These are phyloP conservation scores for Torymus aiolomorphi DNA, from an alignment of 2,888 invertebrate genomes.

Conservation along the genomic window DNA sequence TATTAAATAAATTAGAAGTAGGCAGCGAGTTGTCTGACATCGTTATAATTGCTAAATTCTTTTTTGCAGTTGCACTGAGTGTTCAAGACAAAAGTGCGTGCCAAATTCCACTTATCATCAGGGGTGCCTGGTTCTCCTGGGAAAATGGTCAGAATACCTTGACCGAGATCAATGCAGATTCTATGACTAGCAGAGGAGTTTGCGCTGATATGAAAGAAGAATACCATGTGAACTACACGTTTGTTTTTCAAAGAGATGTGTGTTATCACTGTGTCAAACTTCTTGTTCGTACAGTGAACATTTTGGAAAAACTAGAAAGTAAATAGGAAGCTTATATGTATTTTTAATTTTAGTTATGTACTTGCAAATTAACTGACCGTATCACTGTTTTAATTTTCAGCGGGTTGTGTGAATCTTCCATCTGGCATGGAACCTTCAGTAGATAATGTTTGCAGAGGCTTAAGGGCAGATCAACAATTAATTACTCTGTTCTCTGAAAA, in stretches of 20 bases:
- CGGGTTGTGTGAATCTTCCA: conserved; percentile 85
- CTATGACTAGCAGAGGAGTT: conserved; percentile 85
- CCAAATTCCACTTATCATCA: conserved; percentile 85
- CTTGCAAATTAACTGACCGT: conserved; percentile 6
- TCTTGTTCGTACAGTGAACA: conserved; percentile 90
- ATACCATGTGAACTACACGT: conserved; percentile 88
- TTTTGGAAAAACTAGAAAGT: conserved; percentile 93
- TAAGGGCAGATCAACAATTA: conserved; percentile 87
- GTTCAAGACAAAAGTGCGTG: conserved; percentile 75
- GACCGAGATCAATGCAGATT: conserved; percentile 88
- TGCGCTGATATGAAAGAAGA: conserved; percentile 86
- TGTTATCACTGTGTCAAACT: conserved; percentile 93
- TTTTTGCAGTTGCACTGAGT: conserved; percentile 42
- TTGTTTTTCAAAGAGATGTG: conserved; percentile 83
- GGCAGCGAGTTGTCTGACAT: no score
- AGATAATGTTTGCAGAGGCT: conserved; percentile 84
- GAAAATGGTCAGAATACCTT: conserved; percentile 90
- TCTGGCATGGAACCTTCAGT: conserved; percentile 83
- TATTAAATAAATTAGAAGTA: background rate
- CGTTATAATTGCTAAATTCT: background rate
- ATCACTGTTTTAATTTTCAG: conserved; percentile 72
- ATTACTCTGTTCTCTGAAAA: conserved; percentile 93
- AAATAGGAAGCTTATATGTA: conserved; percentile 66
- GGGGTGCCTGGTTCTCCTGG: conserved; percentile 94
- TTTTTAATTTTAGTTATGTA: conserved; percentile 15